Evolutionary conservation across 2,888 invertebrate species (phyloP), one percentile per base, ranked within the genome.

Genomic region (Atrina japonica): DNA sequence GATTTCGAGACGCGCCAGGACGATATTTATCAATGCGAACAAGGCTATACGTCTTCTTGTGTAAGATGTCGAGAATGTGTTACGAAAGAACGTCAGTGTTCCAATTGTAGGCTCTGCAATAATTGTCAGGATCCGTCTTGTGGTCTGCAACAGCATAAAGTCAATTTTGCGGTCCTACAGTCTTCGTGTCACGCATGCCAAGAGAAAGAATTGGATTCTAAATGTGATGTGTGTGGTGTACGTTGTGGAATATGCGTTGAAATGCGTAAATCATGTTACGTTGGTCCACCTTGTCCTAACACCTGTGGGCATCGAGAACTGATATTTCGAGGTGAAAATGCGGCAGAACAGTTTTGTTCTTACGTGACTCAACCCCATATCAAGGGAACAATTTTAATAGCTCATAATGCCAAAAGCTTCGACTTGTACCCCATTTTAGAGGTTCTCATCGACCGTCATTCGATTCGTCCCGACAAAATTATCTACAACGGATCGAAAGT

Each of bases 401-500:
- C 56, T 18, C 70, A 70, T 29, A 70, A 70, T 25, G 66, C 64
- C n/a, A 70, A 66, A 47, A 45, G 70, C 16, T 70, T 56, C 45
- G 65, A 70, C 27, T 23, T 41, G 16, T 71, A 67, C 40, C 66
- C 61, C n/a, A 58, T 72, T 25, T 41, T 72, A 18, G 45, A 72
- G 18, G 23, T 27, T 50, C 50, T 72, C 14, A 50, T 66, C 14
- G 58, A 67, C 53, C 41, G 59, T 25, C 55, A 75, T n/a, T 52
- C 63, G 2, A 68, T 76, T 11, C 40, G 61, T 18, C 76, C 73
- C 2, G 58, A 63, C 23, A 47, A 41, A 43, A 67, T 76, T 14
- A 72, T 76, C 41, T 66, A 70, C 41, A 67, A 53, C 16, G 74
- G 68, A 14, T 68, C 66, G 11, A 77, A 77, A 56, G 66, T 77